A percentile compares a stretch with the other conserved stretches of the same genome.
Evolutionary conservation across 2,113 vertebrate species (phyloP).

Genomic region (Aldabrachelys gigantea): DNA sequence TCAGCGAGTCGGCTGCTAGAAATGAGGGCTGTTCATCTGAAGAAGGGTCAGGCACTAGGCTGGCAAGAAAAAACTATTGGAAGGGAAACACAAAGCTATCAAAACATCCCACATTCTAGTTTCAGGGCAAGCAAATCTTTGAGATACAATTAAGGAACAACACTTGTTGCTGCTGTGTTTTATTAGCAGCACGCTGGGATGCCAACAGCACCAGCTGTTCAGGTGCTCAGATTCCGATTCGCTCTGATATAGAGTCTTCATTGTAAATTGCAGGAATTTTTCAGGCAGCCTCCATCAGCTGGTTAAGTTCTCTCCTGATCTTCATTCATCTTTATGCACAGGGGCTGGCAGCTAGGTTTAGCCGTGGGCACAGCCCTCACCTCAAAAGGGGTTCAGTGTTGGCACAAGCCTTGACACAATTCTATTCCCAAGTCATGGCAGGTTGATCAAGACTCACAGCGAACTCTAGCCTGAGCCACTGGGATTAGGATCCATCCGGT

Average conservation of each 20-base stretch:
- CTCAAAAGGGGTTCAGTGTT: too few relatives aligned
- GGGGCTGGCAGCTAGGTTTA: too few relatives aligned
- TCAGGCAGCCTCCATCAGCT: background rate
- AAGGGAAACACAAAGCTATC: background rate
- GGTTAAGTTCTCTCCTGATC: background rate
- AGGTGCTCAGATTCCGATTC: background rate
- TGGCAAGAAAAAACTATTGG: background rate
- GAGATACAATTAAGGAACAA: background rate
- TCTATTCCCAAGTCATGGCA: background rate
- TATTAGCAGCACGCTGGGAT: background rate
- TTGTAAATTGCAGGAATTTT: background rate
- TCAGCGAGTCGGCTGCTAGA: background rate
- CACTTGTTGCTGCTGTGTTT: background rate
- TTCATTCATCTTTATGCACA: too few relatives aligned
- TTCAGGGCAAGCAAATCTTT: background rate
- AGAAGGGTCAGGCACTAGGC: background rate
- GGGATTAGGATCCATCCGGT: background rate
- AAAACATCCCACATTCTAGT: background rate
- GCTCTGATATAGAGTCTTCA: background rate
- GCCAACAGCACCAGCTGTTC: background rate
- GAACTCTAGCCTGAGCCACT: background rate
- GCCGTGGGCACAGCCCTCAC: too few relatives aligned
- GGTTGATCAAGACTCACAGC: background rate
- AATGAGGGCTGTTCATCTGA: background rate
- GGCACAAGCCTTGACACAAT: too few relatives aligned